Evolutionary conservation across 2,888 invertebrate species (phyloP).

Genomic region (Steinernema carpocapsae): DNA sequence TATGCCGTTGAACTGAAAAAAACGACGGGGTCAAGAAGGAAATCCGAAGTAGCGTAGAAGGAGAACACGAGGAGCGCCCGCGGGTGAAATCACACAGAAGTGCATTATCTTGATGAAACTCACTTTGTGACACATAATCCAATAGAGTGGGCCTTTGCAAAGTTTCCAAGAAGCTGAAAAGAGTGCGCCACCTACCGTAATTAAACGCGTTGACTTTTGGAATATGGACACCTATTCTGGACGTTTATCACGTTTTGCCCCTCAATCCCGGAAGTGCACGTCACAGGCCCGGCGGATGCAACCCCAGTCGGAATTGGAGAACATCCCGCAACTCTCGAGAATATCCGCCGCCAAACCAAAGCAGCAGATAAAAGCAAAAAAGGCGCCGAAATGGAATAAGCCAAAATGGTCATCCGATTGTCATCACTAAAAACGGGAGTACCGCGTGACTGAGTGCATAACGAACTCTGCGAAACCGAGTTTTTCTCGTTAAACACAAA

Average conservation of each 20-base stretch:
- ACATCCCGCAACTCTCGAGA: neutral
- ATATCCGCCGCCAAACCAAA: no score
- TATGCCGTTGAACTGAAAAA: no score
- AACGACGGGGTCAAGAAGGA: neutral
- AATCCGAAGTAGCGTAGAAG: neutral
- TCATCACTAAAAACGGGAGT: no score
- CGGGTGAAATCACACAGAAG: constrained; percentile 3
- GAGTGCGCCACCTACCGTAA: neutral
- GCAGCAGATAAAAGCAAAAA: no score
- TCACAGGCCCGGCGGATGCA: constrained; percentile 1
- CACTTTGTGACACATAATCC: constrained; percentile 24
- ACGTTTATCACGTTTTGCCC: neutral
- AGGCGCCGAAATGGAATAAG: no score
- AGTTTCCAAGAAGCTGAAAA: neutral
- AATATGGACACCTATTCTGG: neutral
- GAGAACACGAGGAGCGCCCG: neutral
- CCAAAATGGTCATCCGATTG: no score
- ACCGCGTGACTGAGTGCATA: neutral
- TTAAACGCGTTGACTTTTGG: neutral
- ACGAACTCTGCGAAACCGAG: neutral
- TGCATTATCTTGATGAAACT: constrained; percentile 33
- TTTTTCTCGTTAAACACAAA: neutral
- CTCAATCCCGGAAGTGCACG: constrained; percentile 27
- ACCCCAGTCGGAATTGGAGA: neutral
- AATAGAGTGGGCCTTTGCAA: neutral